Evolutionary conservation across 2,888 invertebrate species (phyloP), one percentile per base, ranked within the genome.

Genomic region (Blastobasis lacticolella): DNA sequence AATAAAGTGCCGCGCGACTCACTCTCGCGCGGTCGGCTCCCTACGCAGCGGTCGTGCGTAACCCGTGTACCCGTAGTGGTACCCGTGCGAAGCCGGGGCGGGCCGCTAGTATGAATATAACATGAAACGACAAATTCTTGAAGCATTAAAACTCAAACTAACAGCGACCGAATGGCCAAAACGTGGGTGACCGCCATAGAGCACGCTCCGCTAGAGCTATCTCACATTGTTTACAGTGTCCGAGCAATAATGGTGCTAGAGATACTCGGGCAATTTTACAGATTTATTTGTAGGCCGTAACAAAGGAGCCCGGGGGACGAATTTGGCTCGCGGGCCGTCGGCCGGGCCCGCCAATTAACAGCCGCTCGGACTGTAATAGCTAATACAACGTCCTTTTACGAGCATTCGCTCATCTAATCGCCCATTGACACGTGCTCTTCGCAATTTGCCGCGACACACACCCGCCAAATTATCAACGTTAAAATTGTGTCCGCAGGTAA

Each of bases 321-420:
- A 44, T 10, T 50, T 60, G 64, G 58, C 60, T 55, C 53, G 58
- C 58, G 59, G 54, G 58, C 54, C 62, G 57, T 59, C 61, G 61
- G 47, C 50, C 63, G 63, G 65, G 58, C 60, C 63, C 61, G 61
- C 68, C 69, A 73, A 75, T 77, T 73, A 78, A 67, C 67, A 57
- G 58, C 63, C 65, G 66, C 57, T 59, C 66, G 72, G 72, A 67
- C 64, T 63, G 64, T 73, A 69, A 76, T 73, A 68, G 70, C 69
- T 66, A 67, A 75, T 73, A 71, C 66, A 64, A 66, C 66, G 69
- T 67, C 67, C 63, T 69, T 75, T 75, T 71, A 77, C 68, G 71
- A 71, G 54, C 66, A 67, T 73, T 75, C 64, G 60, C 71, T 67
- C 63, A 58, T 63, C 61, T 73, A 73, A 75, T 71, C 61, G 73